Evolutionary conservation across 2,113 vertebrate genomes (phyloP), one percentile per base, ranked within the genome.

Genomic region (Sminthopsis crassicaudata): DNA sequence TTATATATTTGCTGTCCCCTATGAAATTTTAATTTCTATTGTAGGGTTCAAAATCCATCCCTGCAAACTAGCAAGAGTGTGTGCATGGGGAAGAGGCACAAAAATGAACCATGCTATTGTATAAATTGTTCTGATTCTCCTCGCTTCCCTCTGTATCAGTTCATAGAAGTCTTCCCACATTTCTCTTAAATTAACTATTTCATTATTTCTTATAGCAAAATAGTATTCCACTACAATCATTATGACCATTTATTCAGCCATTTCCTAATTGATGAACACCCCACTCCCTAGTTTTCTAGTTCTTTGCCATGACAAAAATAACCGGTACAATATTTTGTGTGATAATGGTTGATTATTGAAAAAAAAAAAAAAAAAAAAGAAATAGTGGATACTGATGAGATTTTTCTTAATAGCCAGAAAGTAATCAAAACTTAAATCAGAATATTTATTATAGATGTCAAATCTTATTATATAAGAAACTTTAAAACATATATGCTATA

Each of bases 401-500:
- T 55, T 16, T 2, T 91, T 46, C 92, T 27, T 48, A 92, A 90
- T 67, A 91, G 26, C 54, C 91, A 93, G 54, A 94, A 95, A 93
- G 94, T 91, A 90, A 7, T 27, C 48, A 92, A 94, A 94, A 26
- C 60, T 91, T 96, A 16, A 23, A 50, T 94, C 89, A 9, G 92
- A 93, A 92, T 89, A 46, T 95, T 91, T 91, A 84, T 50, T 36
- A 89, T 84, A 93, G 94, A 57, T 92, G 46, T 92, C 88, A 93
- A 96, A 95, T 91, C 94, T 55, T 94, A 95, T 90, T 48, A 95
- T 89, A 54, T 93, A 84, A 60, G 94, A 93, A 91, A 3, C 55
- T 91, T 93, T 96, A 92, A 52, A 97, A 95, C 93, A 96, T 53
- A 91, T 91, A 54, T 0, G 95, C 46, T 24, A 93, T 92, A 84